A percentile compares a stretch with the other conserved stretches of the same genome.
Conservation (phyloP, 2,113 vertebrate genomes). For the Tichodroma muraria region DNA sequence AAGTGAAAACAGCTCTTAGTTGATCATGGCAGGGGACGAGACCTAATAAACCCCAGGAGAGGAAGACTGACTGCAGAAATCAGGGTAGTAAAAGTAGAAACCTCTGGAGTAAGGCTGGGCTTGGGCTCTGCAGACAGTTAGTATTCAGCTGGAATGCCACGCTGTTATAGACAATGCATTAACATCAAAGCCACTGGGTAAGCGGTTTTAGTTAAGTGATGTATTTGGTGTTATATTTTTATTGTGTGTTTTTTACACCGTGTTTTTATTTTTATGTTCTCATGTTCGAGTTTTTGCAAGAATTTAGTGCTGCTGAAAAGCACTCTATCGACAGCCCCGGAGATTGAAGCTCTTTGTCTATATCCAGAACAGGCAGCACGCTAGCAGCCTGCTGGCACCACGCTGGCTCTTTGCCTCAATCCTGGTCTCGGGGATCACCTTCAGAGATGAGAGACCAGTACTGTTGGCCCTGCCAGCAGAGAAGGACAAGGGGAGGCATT, state of each 20-base stretch:
- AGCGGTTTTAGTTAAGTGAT: slow-evolving; percentile 54
- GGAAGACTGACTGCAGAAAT: neutral
- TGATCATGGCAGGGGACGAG: neutral
- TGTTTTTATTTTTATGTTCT: slow-evolving; percentile 58
- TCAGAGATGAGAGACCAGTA: neutral
- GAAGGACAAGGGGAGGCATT: neutral
- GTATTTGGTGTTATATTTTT: slow-evolving; percentile 46
- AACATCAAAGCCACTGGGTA: slow-evolving; percentile 42
- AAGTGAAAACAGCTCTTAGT: slow-evolving; percentile 36
- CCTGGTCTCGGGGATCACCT: neutral
- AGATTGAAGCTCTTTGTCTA: slow-evolving; percentile 12
- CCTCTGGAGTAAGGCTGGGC: neutral
- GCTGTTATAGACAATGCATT: slow-evolving; percentile 25
- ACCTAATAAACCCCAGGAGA: slow-evolving; percentile 33
- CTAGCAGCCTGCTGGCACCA: neutral
- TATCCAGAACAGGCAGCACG: neutral
- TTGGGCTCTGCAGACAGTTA: neutral
- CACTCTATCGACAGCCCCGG: neutral
- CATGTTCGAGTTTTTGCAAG: neutral
- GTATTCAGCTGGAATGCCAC: slow-evolving; percentile 5
- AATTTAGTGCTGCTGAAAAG: slow-evolving; percentile 44
- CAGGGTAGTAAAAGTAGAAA: slow-evolving; percentile 12
- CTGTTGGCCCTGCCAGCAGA: neutral
- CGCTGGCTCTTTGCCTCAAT: neutral
- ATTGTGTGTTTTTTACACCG: neutral